Evolutionary conservation across 2,113 vertebrate species (phyloP), one percentile per base, ranked within the genome.

Genomic region (Cranoglanis bouderius): DNA sequence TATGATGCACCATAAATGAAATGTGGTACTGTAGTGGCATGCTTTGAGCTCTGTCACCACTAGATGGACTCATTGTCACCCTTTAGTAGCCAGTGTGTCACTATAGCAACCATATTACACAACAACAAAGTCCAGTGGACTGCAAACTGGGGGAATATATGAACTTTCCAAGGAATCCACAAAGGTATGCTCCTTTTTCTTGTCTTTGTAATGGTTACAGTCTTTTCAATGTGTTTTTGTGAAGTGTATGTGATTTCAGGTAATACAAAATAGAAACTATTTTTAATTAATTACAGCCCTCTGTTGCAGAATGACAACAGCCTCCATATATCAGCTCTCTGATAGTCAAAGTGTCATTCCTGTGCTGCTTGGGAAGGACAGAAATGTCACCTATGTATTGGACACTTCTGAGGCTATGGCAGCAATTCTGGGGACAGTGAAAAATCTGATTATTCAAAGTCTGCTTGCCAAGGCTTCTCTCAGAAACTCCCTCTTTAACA

Each of bases 401-500:
- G 93, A 94, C 87, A 90, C 87, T n/a, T 95, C 94, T 2, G 93
- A 94, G 88, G 72, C 81, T 40, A 94, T 89, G 91, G 92, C 86
- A 87, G 63, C 88, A 49, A 63, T 90, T 88, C 91, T 95, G 84
- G 92, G 91, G 35, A 87, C 89, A 72, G 91, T 93, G 82, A 95
- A 95, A 82, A 90, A 92, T 12, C 91, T 95, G 84, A 92, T 95
- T 59, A 91, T 94, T 78, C 94, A 94, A 90, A 92, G 90, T 6
- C 90, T 96, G 81, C 90, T 94, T 88, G 89, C 87, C 0, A 95
- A 95, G 86, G 94, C 93, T 0, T 91, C 93, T 2, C 89, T 90
- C 65, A 91, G 90, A 51, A 90, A 95, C 88, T 94, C 94, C 2
- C 91, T 95, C 74, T 96, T 96, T 88, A 95, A 96, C 90, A 92